These are phyloP conservation scores for Orcinus orca DNA, from an alignment of 2,113 vertebrate species.

Conservation along the genomic window DNA sequence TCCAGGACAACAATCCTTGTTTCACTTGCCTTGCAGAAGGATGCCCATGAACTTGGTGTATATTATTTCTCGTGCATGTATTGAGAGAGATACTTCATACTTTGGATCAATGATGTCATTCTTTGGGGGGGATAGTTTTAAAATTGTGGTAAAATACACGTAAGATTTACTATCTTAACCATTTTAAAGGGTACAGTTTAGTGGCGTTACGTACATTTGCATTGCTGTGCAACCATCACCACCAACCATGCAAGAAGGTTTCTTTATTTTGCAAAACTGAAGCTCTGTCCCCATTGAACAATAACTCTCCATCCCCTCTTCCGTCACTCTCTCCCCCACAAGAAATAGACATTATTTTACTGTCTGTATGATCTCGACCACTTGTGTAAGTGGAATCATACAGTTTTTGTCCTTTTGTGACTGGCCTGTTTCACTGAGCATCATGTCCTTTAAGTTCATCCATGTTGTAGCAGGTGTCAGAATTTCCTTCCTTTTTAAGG, in stretches of 20 bases:
- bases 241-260: no score
- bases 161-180: neutral
- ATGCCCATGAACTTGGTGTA: neutral
- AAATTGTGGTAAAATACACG: neutral
- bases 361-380: neutral
- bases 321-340: neutral
- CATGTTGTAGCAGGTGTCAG: no score
- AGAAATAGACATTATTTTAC: neutral
- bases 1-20: neutral
- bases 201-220: no score
- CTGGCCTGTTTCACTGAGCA: neutral
- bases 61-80: neutral
- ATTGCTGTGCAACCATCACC: neutral
- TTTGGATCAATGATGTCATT: neutral
- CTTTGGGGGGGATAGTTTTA: neutral
- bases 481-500: neutral
- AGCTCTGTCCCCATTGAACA: neutral
- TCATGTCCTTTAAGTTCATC: neutral
- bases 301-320: neutral
- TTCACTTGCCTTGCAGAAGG: neutral
- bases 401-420: neutral
- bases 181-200: neutral
- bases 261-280: neutral
- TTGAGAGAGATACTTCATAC: neutral
- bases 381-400: neutral